Evolutionary conservation across 2,113 vertebrate genomes (phyloP), one percentile per base, ranked within the genome.

Genomic region (Grallaria varia): DNA sequence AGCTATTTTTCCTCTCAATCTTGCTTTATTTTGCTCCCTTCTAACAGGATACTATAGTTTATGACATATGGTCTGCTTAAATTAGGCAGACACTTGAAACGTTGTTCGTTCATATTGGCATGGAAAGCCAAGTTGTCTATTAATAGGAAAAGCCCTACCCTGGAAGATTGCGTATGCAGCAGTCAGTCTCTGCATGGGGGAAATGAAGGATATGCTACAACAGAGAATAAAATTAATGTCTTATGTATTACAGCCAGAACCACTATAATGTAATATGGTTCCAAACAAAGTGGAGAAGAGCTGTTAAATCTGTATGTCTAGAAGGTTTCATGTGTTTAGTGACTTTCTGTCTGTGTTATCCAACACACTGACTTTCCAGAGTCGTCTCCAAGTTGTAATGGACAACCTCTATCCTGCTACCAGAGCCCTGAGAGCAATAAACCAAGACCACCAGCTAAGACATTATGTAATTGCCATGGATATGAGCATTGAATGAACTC

Each of bases 61-160:
- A 90, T 92, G 94, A 88, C 88, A 95, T 96, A 95, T 84, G 90
- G 92, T 96, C 52, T 0, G 9, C 86, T 90, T 93, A 96, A 96
- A 94, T 94, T 92, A 96, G 93, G 50, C 80, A 94, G 60, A 82
- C 83, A 84, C 68, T 92, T 6, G 22, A 93, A 95, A 87, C 64
- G 79, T 88, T 88, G 73, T 74, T 94, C 40, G 23, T 93, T 96
- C 92, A 78, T 90, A 73, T 94, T n/a, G 2, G 76, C 1, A 3
- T 82, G 83, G 44, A 60, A 89, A 96, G 96, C 93, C 96, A 94
- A 95, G 80, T 56, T 92, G 68, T 64, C 96, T 96, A 90, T 96
- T 95, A 95, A 95, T 94, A 96, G 93, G 79, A 94, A 63, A 88
- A 91, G 68, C 75, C 47, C 82, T 94, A 72, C 45, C 84, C 78